Base-by-base conservation (phyloP, 2,113 vertebrate species). In the Uropsilus gracilis region DNA sequence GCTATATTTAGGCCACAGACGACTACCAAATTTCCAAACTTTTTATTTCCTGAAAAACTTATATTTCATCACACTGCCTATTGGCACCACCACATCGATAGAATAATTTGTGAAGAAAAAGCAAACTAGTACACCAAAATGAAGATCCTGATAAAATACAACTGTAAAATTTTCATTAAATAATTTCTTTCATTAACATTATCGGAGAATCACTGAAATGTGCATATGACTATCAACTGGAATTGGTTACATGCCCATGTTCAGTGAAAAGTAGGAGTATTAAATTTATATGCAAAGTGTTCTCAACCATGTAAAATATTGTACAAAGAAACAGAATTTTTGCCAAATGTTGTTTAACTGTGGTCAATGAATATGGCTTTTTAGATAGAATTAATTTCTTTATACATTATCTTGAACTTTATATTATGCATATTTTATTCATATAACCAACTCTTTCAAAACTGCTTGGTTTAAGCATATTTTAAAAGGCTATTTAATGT, bases 391-490 rank as follows among this genome's bases (percentile, higher is more conserved):
- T 72, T 90, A 59, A 66, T 80, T 83, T 59, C n/a, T n/a, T 80
- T 50, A 83, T 44, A 53, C 8, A 75, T 7, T 89, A 68, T 86
- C 44, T 17, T 69, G 3, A 37, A 86, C 82, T 92, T 83, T 66
- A 16, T 59, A 72, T 39, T 59, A 8, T 83, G 32, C 71, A 46
- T 53, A 73, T 77, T 78, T 89, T 94, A 77, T 26, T 82, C 30
- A 59, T 69, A 37, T 57, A 92, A 89, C 92, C 46, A 86, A 10
- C 6, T 71, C n/a, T 69, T 94, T 89, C 9, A 66, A 82, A 96
- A 83, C n/a, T 92, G 39, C 30, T 80, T 72, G n/a, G 89, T 81
- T 81, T 26, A 50, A 69, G 28, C 14, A 34, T n/a, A n/a, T 44
- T 76, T 86, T 46, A 39, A 92, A 85, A 86, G 46, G 39, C 86